Evolutionary conservation across 2,113 vertebrate species (phyloP).

Genomic region (Lota lota): DNA sequence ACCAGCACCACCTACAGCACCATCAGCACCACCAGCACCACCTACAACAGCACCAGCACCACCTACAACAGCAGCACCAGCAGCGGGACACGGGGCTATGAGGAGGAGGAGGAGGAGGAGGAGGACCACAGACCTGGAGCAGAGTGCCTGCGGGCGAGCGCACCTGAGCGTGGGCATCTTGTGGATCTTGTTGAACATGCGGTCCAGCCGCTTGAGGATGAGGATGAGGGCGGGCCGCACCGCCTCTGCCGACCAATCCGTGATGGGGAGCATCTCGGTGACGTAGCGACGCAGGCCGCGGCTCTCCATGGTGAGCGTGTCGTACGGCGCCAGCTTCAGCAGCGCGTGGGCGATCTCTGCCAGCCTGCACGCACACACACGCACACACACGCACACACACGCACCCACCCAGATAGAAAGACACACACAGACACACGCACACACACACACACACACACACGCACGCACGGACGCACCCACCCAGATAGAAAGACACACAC

Average conservation of each 20-base stretch:
- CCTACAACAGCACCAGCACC: conserved; percentile 7
- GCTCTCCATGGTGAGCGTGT: conserved; percentile 98
- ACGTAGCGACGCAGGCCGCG: conserved; percentile 92
- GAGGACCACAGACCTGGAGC: conserved; percentile 73
- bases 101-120: conserved; percentile 30
- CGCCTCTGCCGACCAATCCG: conserved; percentile 94
- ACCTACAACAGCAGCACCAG: conserved; percentile 53
- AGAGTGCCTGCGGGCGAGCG: conserved; percentile 77
- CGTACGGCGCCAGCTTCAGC: conserved; percentile 94
- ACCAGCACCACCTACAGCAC: too few relatives aligned
- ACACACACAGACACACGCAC: too few relatives aligned
- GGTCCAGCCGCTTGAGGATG: conserved; percentile 96
- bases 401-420: too few relatives aligned
- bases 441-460: neutral
- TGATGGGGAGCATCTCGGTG: conserved; percentile 98
- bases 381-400: too few relatives aligned
- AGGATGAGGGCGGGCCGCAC: conserved; percentile 97
- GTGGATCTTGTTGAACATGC: conserved; percentile 99
- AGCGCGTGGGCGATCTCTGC: conserved; percentile 96
- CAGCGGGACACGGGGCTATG: conserved; percentile 25
- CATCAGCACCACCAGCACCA: too few relatives aligned
- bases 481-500: neutral
- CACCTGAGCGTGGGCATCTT: conserved; percentile 99
- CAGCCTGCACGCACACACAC: conserved; percentile 70
- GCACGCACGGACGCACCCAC: neutral